A percentile compares a stretch with the other conserved stretches of the same genome.
Evolutionary conservation across 2,113 vertebrate species (phyloP).

Genomic region (crab-eating macaque (Macaca fascicularis)): T2T-MFA8v1.1 NC_088375.1:40997001-40997500

Average conservation of each 20-base stretch:
- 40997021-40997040: not conserved
- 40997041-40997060: slow-evolving; percentile 2
- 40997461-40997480: not conserved
- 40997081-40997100: not conserved
- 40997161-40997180: slow-evolving; percentile 7
- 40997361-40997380: not conserved
- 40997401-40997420: not conserved
- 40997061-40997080: not conserved
- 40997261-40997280: not conserved
- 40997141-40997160: not conserved
- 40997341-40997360: not conserved
- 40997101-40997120: not conserved
- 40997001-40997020: slow-evolving; percentile 17
- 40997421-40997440: not conserved
- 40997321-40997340: not conserved
- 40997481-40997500: not conserved
- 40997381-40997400: not conserved
- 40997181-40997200: not conserved
- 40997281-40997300: not conserved
- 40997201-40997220: not conserved
- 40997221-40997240: not conserved
- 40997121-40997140: not conserved
- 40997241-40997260: not conserved
- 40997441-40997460: slow-evolving; percentile 7
- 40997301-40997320: not conserved